These are phyloP conservation scores for Andrena marginata DNA, from an alignment of 2,888 invertebrate species.

Conservation along the genomic window DNA sequence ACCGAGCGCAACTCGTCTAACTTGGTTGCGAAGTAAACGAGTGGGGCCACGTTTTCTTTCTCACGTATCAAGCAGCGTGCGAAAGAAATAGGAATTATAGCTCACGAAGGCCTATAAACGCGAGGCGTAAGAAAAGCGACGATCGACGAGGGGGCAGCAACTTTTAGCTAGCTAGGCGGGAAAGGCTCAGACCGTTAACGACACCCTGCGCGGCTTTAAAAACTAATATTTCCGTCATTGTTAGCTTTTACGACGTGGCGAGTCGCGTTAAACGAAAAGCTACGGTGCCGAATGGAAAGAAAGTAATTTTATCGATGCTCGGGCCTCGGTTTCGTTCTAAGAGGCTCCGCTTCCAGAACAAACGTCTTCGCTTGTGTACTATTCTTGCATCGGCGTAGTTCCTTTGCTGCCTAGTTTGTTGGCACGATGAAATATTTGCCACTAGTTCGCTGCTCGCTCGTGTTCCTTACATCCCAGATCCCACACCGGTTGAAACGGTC, in stretches of 20 bases:
- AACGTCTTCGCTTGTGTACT: too few species aligned
- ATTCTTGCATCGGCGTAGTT: too few species aligned
- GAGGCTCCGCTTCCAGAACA: too few species aligned
- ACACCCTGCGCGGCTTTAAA: constrained; percentile 81
- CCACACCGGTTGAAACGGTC: constrained; percentile 31
- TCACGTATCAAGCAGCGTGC: constrained; percentile 27
- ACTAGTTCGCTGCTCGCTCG: constrained; percentile 27
- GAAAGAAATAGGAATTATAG: constrained; percentile 56
- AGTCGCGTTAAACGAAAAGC: constrained; percentile 57
- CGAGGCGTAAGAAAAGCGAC: constrained; percentile 62
- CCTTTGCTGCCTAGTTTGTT: too few species aligned
- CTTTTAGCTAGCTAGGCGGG: constrained; percentile 54
- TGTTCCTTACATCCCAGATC: constrained; percentile 7
- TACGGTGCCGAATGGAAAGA: neutral
- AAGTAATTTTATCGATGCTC: neutral
- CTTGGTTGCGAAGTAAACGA: constrained; percentile 20
- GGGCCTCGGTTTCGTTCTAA: too few species aligned
- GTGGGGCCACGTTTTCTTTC: constrained; percentile 23
- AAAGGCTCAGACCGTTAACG: constrained; percentile 73
- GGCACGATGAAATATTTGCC: constrained; percentile 8
- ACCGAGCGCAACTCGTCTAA: constrained; percentile 9
- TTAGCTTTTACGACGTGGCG: constrained; percentile 78
- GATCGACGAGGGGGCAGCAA: constrained; percentile 65
- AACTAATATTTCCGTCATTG: constrained; percentile 83
- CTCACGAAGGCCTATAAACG: constrained; percentile 50